A percentile compares a stretch with the other conserved stretches of the same genome.
Conservation (phyloP, 2,113 vertebrate genomes). For the Malurus elegans region DNA sequence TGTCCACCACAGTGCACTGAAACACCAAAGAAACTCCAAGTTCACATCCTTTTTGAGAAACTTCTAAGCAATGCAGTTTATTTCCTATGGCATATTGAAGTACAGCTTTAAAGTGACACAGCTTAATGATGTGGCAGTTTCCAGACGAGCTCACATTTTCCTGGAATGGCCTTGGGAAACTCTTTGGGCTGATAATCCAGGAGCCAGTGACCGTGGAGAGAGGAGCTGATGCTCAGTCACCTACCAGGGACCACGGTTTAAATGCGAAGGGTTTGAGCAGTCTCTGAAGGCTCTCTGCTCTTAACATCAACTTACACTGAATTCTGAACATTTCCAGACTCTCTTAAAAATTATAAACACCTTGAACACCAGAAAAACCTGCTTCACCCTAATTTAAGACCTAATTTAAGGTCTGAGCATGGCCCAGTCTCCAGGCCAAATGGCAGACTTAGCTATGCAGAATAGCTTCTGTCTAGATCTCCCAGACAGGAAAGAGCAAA, state of each 20-base stretch:
- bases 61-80: background rate
- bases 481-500: background rate
- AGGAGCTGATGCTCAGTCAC: background rate
- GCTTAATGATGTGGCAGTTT: background rate
- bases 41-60: background rate
- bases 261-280: background rate
- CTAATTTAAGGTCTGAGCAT: background rate
- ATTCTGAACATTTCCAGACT: background rate
- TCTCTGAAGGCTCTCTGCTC: background rate
- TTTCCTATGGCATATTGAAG: background rate
- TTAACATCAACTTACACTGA: background rate
- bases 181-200: accelerated
- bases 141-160: background rate
- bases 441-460: background rate
- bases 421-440: background rate
- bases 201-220: accelerated
- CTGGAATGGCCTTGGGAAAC: background rate
- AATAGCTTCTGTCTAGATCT: background rate
- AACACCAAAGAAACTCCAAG: background rate
- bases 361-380: background rate
- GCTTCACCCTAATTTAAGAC: background rate
- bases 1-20: accelerated
- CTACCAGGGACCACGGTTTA: background rate
- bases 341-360: background rate
- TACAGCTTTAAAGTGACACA: background rate